Evolutionary conservation across 2,113 vertebrate species (phyloP), one percentile per base, ranked within the genome.

Genomic region (Gorsachius goisagi): DNA sequence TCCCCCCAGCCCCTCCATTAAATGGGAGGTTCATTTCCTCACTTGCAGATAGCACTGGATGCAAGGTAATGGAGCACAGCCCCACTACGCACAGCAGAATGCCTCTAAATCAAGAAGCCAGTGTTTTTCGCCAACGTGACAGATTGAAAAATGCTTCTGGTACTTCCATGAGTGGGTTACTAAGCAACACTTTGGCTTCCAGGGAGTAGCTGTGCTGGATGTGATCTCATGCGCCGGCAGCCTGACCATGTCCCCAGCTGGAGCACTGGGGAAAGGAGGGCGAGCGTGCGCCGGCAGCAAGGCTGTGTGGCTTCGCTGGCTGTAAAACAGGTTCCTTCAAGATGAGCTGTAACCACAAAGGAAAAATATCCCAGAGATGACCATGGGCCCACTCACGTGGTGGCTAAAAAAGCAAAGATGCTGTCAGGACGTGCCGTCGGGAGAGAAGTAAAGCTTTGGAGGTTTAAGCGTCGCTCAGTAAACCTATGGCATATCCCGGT

Each of bases 141-240:
- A 97, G 95, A 96, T 95, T 97, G 97, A 97, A 96, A 95, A 97
- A 97, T 91, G 94, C 92, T 97, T 81, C 93, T 96, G 93, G 92
- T 96, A 76, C 95, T 96, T 96, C 93, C 92, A 96, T 88, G 96
- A 92, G 95, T 95, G 87, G 88, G 97, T 97, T 96, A 97, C 94
- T 97, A 97, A 94, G 94, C 95, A 97, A 97, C 94, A 97, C 95
- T 96, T 97, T 91, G 93, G 95, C 97, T 97, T 97, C 94, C 92
- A 95, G 93, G 95, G 95, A 96, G 96, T 84, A 97, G 80, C 86
- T 58, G 67, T 92, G 90, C 84, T 96, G 69, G 53, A 89, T 97
- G 92, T 82, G 89, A 92, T 94, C 96, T 97, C 96, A 92, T 67
- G 84, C 11, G 50, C 90, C 41, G 0, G 67, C 90, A 95, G 86